These are phyloP conservation scores for Graptemys geographica DNA, from an alignment of 2,797 vertebrate genomes.

Conservation along the genomic window DNA sequence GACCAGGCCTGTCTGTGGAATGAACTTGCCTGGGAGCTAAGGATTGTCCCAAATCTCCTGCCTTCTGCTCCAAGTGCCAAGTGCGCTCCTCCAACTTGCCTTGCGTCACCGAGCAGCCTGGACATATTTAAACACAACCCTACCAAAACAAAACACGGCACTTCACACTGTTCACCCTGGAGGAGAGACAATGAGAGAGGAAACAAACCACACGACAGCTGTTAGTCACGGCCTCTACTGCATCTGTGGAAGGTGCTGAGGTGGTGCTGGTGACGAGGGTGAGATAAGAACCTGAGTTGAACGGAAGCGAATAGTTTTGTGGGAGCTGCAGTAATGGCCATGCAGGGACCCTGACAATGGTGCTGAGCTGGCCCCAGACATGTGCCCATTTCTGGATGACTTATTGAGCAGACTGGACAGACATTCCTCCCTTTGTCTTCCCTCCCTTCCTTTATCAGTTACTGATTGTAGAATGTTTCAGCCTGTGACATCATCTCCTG, in stretches of 20 bases:
- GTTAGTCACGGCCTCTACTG: neutral
- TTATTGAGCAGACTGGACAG: neutral
- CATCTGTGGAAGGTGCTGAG: neutral
- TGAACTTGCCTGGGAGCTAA: too few relatives aligned
- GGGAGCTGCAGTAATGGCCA: neutral
- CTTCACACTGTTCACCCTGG: neutral
- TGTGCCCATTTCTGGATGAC: neutral
- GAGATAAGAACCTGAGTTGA: neutral
- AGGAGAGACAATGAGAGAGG: neutral
- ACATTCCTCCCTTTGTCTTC: neutral
- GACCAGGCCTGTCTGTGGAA: too few relatives aligned
- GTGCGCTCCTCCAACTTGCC: too few relatives aligned
- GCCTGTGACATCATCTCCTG: neutral
- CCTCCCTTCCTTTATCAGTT: neutral
- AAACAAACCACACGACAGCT: neutral
- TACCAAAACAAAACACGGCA: neutral
- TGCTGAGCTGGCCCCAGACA: too few relatives aligned
- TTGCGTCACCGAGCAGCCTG: too few relatives aligned
- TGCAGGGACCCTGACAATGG: too few relatives aligned
- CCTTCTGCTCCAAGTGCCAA: too few relatives aligned
- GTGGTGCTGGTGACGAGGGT: neutral
- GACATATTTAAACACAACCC: too few relatives aligned
- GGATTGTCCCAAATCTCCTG: too few relatives aligned
- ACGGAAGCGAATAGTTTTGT: neutral
- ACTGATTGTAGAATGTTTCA: neutral